phyloP scores from a whole-genome alignment of 1,140 invertebrate genomes.

The Caerostris extrusa region DNA sequence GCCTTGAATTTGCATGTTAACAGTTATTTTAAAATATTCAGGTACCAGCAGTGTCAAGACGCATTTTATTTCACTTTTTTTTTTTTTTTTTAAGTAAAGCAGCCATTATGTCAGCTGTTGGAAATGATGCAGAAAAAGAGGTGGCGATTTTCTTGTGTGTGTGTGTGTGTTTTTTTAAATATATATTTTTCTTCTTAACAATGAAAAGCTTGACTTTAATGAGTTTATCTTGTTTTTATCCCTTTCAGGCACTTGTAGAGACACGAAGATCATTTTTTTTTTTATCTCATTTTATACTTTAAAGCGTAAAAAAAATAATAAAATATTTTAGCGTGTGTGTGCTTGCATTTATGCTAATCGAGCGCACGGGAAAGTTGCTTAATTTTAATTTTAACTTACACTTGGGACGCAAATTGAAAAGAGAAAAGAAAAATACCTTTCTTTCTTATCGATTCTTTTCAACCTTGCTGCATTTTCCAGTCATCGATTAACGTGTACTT shows the following conservation, averaged over 20 bases:
- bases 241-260: background rate
- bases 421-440: too few species aligned
- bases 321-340: too few species aligned
- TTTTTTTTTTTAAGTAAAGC: background rate
- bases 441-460: too few species aligned
- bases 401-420: too few species aligned
- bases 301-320: too few species aligned
- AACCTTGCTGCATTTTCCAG: too few species aligned
- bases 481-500: too few species aligned
- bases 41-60: background rate
- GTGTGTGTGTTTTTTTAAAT: background rate
- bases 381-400: too few species aligned
- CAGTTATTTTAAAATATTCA: slow-evolving; percentile 19
- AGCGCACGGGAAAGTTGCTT: too few species aligned
- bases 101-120: slow-evolving; percentile 14
- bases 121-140: slow-evolving; percentile 49
- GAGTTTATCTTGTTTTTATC: background rate
- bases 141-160: background rate
- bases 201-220: background rate
- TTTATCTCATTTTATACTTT: too few species aligned
- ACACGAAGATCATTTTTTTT: too few species aligned
- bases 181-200: background rate
- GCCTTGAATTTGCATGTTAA: slow-evolving; percentile 9
- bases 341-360: too few species aligned
- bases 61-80: background rate